Conservation (phyloP, 2,888 invertebrate species). For the Chloroclysta siterata region DNA sequence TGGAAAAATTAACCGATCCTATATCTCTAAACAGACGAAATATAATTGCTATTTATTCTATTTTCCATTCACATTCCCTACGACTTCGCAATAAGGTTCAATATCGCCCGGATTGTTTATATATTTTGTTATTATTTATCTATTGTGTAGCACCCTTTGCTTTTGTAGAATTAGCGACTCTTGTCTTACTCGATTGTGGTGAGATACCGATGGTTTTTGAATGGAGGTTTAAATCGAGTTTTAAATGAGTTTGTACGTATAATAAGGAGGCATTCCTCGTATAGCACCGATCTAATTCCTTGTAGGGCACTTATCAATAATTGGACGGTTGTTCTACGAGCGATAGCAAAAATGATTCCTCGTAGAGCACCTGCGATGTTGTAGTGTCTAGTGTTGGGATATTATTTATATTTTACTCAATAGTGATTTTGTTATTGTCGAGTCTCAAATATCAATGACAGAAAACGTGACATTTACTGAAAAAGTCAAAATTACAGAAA, state of each 20-base stretch:
- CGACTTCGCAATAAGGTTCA: constrained; percentile 45
- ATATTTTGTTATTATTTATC: constrained; percentile 57
- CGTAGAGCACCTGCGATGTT: too few relatives aligned
- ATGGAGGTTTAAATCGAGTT: constrained; percentile 68
- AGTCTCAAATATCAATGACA: too few relatives aligned
- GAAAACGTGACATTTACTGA: too few relatives aligned
- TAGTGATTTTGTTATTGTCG: too few relatives aligned
- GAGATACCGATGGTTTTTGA: constrained; percentile 69
- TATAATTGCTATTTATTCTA: constrained; percentile 52
- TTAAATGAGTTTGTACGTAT: constrained; percentile 41
- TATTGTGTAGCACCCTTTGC: constrained; percentile 75
- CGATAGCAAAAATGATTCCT: too few relatives aligned
- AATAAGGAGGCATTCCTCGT: background rate
- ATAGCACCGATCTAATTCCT: too few relatives aligned
- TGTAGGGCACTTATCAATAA: too few relatives aligned
- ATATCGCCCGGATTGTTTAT: constrained; percentile 36
- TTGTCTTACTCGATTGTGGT: constrained; percentile 74
- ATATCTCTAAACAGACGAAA: constrained; percentile 64
- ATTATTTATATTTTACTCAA: too few relatives aligned
- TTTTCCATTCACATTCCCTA: constrained; percentile 35
- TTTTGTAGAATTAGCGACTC: constrained; percentile 70
- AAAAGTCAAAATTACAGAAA: too few relatives aligned
- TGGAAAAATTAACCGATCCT: constrained; percentile 79
- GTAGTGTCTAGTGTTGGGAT: too few relatives aligned
- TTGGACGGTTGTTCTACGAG: too few relatives aligned